phyloP scores from a whole-genome alignment of 2,113 vertebrate genomes.

The Panurus biarmicus region DNA sequence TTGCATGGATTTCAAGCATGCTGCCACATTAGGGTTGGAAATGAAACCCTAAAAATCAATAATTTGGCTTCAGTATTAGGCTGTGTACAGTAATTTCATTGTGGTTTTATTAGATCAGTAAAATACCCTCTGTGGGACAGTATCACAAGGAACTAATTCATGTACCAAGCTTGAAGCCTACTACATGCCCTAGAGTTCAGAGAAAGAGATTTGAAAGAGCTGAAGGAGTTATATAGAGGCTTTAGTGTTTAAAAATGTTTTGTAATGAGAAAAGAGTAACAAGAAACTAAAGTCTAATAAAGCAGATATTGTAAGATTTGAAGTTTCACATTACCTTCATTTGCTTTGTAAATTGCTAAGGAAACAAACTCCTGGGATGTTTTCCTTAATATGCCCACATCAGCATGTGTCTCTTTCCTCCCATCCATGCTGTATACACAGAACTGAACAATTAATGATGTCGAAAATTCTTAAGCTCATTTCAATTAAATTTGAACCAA shows the following conservation, averaged over 20 bases:
- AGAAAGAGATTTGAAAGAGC: not conserved
- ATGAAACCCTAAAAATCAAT: conserved; percentile 50
- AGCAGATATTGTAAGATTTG: conserved; percentile 43
- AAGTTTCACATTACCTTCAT: conserved; percentile 29
- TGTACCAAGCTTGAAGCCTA: conserved; percentile 17
- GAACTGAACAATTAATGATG: not conserved
- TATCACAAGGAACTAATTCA: conserved; percentile 43
- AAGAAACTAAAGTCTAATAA: conserved; percentile 53
- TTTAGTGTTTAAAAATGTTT: conserved; percentile 48
- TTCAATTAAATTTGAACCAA: not conserved
- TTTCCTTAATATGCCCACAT: not conserved
- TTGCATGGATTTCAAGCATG: conserved; percentile 38
- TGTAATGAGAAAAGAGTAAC: conserved; percentile 45
- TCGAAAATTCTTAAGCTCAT: not conserved
- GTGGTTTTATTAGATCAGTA: conserved; percentile 60
- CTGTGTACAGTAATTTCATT: conserved; percentile 59
- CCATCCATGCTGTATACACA: not conserved
- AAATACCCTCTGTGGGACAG: conserved; percentile 27
- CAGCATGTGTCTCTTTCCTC: not conserved
- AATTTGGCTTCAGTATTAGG: conserved; percentile 41
- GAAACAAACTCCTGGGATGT: not conserved
- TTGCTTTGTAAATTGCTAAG: conserved; percentile 47
- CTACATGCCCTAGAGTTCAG: not conserved
- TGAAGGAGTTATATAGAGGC: conserved; percentile 4
- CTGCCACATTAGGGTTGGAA: conserved; percentile 29